Percentiles rank a stretch among this genome's conserved stretches.
Conservation (phyloP, 2,888 invertebrate species). For the Hydroisotoma schaefferi region DNA sequence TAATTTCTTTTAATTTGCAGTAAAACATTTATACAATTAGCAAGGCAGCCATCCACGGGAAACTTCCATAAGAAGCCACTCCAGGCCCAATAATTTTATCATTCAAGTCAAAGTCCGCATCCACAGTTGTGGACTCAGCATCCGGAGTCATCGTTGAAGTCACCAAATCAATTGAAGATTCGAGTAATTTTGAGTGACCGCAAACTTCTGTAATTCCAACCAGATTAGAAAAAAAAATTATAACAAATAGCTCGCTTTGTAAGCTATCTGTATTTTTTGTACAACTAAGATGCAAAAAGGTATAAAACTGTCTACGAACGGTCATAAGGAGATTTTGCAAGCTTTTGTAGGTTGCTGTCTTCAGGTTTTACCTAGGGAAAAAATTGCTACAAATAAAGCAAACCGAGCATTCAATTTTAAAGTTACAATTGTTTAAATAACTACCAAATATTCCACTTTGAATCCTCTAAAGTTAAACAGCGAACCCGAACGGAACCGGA, state of each 20-base stretch:
- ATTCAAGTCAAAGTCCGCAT: constrained; percentile 10
- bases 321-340: constrained; percentile 28
- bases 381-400: not conserved
- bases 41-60: constrained; percentile 48
- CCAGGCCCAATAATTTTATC: constrained; percentile 39
- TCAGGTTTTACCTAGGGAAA: constrained; percentile 28
- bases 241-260: not conserved
- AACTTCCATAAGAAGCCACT: constrained; percentile 35
- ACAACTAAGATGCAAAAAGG: too few relatives aligned
- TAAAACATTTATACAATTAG: constrained; percentile 24
- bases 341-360: constrained; percentile 20
- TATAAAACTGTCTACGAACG: constrained; percentile 24
- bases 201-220: constrained; percentile 6
- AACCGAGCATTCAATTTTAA: not conserved
- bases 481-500: constrained; percentile 45
- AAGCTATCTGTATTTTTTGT: too few relatives aligned
- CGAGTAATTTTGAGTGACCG: not conserved
- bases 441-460: constrained; percentile 46
- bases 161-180: not conserved
- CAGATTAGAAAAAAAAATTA: not conserved
- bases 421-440: not conserved
- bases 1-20: too few relatives aligned
- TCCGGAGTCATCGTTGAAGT: not conserved
- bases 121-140: not conserved
- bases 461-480: constrained; percentile 47